A percentile compares a stretch with the other conserved stretches of the same genome.
Evolutionary conservation across 2,888 invertebrate genomes (phyloP).

Genomic region (Ferrisia virgata): DNA sequence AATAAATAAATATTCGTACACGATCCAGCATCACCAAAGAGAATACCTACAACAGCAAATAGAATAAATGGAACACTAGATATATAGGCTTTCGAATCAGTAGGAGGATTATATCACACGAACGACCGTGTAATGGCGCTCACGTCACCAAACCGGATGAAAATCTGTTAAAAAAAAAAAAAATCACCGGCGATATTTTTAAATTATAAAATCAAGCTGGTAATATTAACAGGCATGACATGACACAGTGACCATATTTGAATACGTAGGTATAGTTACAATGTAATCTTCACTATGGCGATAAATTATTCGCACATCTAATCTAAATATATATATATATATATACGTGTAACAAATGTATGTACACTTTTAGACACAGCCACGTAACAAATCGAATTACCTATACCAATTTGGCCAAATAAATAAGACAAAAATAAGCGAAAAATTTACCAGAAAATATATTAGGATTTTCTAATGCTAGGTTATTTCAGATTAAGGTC

Average conservation of each 20-base stretch:
- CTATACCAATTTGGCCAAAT: neutral
- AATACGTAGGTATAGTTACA: neutral
- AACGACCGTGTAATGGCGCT: too few relatives aligned
- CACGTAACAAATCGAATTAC: neutral
- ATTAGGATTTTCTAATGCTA: neutral
- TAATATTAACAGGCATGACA: neutral
- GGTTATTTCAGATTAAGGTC: neutral
- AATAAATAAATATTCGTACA: too few relatives aligned
- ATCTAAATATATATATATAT: too few relatives aligned
- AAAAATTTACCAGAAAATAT: neutral
- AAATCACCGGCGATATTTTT: neutral
- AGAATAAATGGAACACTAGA: neutral
- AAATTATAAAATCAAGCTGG: neutral
- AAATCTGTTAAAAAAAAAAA: neutral
- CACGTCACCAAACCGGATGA: constrained; percentile 1
- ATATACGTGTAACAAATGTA: neutral
- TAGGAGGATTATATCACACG: neutral
- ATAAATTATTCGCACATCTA: neutral
- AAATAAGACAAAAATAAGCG: neutral
- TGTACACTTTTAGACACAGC: neutral
- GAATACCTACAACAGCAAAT: neutral
- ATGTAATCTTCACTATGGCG: neutral
- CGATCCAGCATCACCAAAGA: too few relatives aligned
- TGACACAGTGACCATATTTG: neutral
- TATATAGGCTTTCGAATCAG: neutral